Evolutionary conservation across 2,797 vertebrate genomes (phyloP).

Genomic region (Prunella strophiata): DNA sequence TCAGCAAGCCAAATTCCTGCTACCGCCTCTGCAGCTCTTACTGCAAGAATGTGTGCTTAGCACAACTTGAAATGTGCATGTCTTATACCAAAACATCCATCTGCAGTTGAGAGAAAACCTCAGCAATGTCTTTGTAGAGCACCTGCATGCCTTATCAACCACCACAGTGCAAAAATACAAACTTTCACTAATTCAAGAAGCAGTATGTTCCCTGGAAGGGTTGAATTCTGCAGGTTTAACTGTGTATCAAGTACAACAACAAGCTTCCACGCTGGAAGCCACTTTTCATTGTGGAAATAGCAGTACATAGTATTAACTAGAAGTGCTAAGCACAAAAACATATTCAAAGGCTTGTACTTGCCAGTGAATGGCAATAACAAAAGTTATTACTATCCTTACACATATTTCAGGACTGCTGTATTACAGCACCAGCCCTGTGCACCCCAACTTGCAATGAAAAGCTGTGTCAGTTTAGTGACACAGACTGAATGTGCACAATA

Average conservation of each 20-base stretch:
- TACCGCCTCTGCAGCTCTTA: slow-evolving; percentile 49
- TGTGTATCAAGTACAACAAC: background rate
- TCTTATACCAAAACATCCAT: slow-evolving; percentile 42
- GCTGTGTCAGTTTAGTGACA: background rate
- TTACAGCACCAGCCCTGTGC: background rate
- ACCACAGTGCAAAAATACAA: background rate
- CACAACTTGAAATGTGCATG: slow-evolving; percentile 9
- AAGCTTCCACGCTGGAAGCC: background rate
- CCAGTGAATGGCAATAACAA: background rate
- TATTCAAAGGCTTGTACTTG: background rate
- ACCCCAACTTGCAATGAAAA: background rate
- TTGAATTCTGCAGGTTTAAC: background rate
- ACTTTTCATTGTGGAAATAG: background rate
- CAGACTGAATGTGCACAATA: background rate
- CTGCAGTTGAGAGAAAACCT: background rate
- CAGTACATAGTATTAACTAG: background rate
- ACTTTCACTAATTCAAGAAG: slow-evolving; percentile 1
- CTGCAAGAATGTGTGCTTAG: slow-evolving; percentile 28
- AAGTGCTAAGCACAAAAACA: background rate
- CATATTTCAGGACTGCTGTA: background rate
- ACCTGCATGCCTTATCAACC: background rate
- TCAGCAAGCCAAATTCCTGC: slow-evolving; percentile 47
- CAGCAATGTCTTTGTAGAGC: background rate
- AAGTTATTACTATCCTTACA: background rate
- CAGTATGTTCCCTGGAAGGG: background rate